Percentiles rank a stretch among this genome's conserved stretches.
Conservation (phyloP, 1,140 invertebrate species). For the Cydia strobilella region DNA sequence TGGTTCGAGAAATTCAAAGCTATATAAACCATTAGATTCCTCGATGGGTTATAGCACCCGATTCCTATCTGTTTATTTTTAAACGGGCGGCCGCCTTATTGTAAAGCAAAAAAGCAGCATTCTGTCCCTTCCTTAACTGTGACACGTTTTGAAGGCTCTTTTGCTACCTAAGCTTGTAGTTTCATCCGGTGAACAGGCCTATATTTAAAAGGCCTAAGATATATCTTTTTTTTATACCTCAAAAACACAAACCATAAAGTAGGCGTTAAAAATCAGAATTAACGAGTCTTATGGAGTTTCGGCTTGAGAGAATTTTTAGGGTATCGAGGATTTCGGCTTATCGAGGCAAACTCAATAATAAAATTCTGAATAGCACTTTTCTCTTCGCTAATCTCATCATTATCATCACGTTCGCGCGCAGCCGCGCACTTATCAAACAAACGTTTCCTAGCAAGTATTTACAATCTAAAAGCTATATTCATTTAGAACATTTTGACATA, state of each 20-base stretch:
- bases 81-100: neutral
- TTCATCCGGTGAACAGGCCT: neutral
- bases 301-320: neutral
- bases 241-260: neutral
- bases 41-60: neutral
- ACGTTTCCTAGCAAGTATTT: no score
- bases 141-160: neutral
- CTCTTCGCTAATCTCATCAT: neutral
- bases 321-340: conserved; percentile 1
- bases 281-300: neutral
- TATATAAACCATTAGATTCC: neutral
- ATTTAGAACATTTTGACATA: neutral
- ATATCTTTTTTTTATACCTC: neutral
- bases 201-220: neutral
- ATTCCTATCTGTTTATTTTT: neutral
- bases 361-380: neutral
- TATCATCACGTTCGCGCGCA: no score
- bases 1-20: neutral
- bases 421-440: no score
- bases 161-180: neutral
- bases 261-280: neutral
- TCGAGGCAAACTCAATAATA: neutral
- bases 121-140: neutral
- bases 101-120: neutral
- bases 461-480: no score